Evolutionary conservation across 2,888 invertebrate species (phyloP), one percentile per base, ranked within the genome.

Genomic region (Mycalesis mineus): DNA sequence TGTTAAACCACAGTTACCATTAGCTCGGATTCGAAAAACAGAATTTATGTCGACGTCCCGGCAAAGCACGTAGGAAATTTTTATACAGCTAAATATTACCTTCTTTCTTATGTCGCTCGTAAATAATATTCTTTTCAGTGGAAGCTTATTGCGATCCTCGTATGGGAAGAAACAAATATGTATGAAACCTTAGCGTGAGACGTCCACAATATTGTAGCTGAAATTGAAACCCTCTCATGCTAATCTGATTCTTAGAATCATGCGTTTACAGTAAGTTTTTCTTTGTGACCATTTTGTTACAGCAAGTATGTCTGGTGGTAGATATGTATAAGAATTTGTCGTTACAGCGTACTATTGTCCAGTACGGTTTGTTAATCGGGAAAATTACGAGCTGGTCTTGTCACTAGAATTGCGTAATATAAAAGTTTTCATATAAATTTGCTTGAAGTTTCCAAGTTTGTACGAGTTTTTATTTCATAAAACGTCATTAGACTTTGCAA

Each of bases 81-180:
- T 85, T 85, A 81, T 80, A 80, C 73, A 49, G 77, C 82, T 81
- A 77, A 80, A 84, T 86, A 86, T 86, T 84, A 80, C 81, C 75
- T 78, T 68, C 70, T 70, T 75, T 70, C 73, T 77, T 75, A 74
- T 77, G 67, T 72, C 64, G 69, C 71, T 80, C 88, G 86, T 88
- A 88, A 88, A 88, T 87, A 82, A 88, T 87, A 84, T 83, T 85
- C 86, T 86, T 86, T 86, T 81, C 82, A 82, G 41, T n/a, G 13
- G 71, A 69, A 81, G 75, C 82, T 79, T 84, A 85, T 84, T 85
- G 81, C 83, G 67, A 74, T 78, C 73, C 71, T 70, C 72, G 64
- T 73, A 69, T 69, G 73, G 67, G 67, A 69, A 73, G 75, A 75
- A 79, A 78, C 78, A 82, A 86, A 85, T 68, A 69, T 56, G 63